Base-by-base conservation (phyloP, 2,797 vertebrate species). In the Syndactyla subalaris region DNA sequence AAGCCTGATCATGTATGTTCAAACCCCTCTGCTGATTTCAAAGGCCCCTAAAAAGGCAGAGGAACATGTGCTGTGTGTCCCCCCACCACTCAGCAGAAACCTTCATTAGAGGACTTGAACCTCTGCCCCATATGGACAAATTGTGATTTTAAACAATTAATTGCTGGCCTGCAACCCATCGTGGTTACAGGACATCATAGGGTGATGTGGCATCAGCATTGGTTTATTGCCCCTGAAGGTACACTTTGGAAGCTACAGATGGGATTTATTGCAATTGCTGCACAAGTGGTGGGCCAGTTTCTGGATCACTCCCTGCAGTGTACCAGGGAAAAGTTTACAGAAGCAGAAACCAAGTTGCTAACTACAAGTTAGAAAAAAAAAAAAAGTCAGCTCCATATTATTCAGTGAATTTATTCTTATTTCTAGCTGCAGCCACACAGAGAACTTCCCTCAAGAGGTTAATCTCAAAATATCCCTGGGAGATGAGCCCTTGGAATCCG, bases 51-150 rank as follows among this genome's bases (percentile, higher is more conserved):
- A 46, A 62, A 22, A 73, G 36, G 11, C 43, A 6, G 12, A 66
- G 7, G 48, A 85, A 49, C 4, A 12, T 2, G 2, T 22, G 29
- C 38, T n/a, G 2, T 3, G 4, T 6, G 54, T 3, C 3, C 39
- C 6, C 6, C 34, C 27, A 65, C 5, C 24, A 17, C 38, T 59
- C 4, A 1, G n/a, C 7, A 49, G n/a, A n/a, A 90, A 74, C 22
- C 24, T 62, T 46, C 49, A 17, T 9, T 12, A 48, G 68, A 49
- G 24, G 7, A 76, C 34, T 71, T 45, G 0, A 92, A 12, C 27
- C 24, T 48, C 43, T 43, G 20, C 34, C 2, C 27, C 48, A 8
- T 11, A 19, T 52, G 52, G 19, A 74, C 26, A 59, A 82, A 48
- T 11, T 26, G 36, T 8, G 6, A 43, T 70, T 65, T 65, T 18